phyloP scores from a whole-genome alignment of 2,888 invertebrate species.

The Euplagia quadripunctaria region DNA sequence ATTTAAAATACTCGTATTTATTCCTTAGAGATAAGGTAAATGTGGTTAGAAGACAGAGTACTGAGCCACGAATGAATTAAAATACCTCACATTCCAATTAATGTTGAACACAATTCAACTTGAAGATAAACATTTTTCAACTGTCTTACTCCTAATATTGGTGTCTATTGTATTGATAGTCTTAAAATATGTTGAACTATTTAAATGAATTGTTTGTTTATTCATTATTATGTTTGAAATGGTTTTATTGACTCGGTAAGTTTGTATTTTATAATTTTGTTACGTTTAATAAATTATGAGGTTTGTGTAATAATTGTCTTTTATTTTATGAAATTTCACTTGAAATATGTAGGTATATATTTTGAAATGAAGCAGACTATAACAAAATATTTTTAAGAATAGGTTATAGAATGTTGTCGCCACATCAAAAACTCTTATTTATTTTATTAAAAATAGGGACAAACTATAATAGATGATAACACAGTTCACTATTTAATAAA shows the following conservation, averaged over 20 bases:
- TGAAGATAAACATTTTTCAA: constrained; percentile 24
- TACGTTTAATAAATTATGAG: constrained; percentile 45
- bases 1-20: constrained; percentile 12
- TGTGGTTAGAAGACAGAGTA: constrained; percentile 38
- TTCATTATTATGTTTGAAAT: constrained; percentile 32
- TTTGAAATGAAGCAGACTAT: no score
- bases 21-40: constrained; percentile 10
- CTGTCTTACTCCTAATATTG: constrained; percentile 11
- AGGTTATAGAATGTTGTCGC: no score
- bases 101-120: constrained; percentile 43
- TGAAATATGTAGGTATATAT: no score
- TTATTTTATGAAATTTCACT: constrained; percentile 2
- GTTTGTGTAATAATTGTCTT: constrained; percentile 22
- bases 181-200: constrained; percentile 14
- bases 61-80: constrained; percentile 38
- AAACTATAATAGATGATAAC: no score
- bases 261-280: constrained; percentile 35
- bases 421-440: no score
- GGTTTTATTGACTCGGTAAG: constrained; percentile 35
- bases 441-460: no score
- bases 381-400: no score
- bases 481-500: no score
- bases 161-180: constrained; percentile 17
- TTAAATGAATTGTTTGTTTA: constrained; percentile 38
- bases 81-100: constrained; percentile 45